Evolutionary conservation across 2,797 vertebrate species (phyloP), one percentile per base, ranked within the genome.

Genomic region (Ictinia mississippiensis): DNA sequence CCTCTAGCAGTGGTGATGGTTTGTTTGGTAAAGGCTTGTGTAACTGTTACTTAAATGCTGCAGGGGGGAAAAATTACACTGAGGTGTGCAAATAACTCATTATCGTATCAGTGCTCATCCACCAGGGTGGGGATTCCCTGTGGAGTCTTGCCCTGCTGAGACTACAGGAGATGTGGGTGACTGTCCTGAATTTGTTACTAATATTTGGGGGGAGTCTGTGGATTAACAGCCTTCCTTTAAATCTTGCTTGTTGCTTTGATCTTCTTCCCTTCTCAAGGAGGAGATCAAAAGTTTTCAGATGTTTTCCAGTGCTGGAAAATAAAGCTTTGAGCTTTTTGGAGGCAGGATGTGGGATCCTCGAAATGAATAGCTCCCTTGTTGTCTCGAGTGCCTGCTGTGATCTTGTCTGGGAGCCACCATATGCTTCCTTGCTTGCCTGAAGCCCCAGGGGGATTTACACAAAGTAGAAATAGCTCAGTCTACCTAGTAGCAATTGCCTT

Each of bases 331-430:
- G 92, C 66, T 74, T 78, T 74, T 55, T 81, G 45, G 88, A 62
- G 66, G 62, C 92, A 96, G 93, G 96, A 96, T 96, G 95, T 97
- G 90, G 77, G 83, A 58, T 93, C 65, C 94, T 92, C 1, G 1
- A 25, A n/a, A 68, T 93, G 83, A 97, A 97, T 87, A 55, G 83
- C 79, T 95, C 53, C 78, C 92, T 95, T 96, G 93, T 97, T 88
- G 86, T 83, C 65, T 87, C 0, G 1, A 53, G 61, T 65, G 53
- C 90, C 96, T 96, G 93, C 94, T 96, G 96, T 72, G 93, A 61
- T 73, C 65, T 40, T 31, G 17, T 91, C 84, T 92, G 89, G 91
- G 93, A 95, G 93, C 55, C 78, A 38, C 84, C 84, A 10, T 13
- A 42, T 80, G 87, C 87, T 88, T 83, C 83, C 80, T 75, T 84